Evolutionary conservation across 2,113 vertebrate species (phyloP).

Genomic region (Salvator merianae): DNA sequence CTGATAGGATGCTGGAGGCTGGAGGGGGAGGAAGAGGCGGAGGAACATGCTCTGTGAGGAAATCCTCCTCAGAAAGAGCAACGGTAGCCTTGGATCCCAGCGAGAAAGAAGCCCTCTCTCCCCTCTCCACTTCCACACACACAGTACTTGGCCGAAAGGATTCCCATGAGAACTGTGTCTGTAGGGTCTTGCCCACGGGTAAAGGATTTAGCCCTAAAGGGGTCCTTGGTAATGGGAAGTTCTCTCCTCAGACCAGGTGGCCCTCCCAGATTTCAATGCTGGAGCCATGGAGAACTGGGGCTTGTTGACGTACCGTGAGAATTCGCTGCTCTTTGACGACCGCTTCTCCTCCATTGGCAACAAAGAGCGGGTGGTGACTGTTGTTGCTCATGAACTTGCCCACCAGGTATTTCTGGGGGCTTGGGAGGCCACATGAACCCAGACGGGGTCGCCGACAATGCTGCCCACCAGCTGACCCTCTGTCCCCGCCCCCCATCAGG

Average conservation of each 20-base stretch:
- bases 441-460: too few relatives aligned
- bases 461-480: not conserved
- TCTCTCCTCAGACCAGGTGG: conserved; percentile 86
- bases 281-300: conserved; percentile 99
- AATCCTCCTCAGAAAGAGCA: not conserved
- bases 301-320: conserved; percentile 93
- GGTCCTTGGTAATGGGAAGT: not conserved
- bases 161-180: too few relatives aligned
- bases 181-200: too few relatives aligned
- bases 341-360: conserved; percentile 81
- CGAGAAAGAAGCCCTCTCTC: too few relatives aligned
- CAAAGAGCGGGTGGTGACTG: conserved; percentile 83
- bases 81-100: not conserved
- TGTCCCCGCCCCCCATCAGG: not conserved
- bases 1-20: accelerated
- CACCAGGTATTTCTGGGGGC: conserved; percentile 83
- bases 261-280: conserved; percentile 88
- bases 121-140: too few relatives aligned
- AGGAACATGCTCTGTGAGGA: not conserved
- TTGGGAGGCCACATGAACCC: not conserved
- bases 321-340: conserved; percentile 79
- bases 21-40: accelerated
- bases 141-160: too few relatives aligned
- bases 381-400: conserved; percentile 91
- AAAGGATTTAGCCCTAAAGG: too few relatives aligned